Evolutionary conservation across 2,113 vertebrate genomes (phyloP).

Genomic region (Gnathonemus echidnorhynchus): DNA sequence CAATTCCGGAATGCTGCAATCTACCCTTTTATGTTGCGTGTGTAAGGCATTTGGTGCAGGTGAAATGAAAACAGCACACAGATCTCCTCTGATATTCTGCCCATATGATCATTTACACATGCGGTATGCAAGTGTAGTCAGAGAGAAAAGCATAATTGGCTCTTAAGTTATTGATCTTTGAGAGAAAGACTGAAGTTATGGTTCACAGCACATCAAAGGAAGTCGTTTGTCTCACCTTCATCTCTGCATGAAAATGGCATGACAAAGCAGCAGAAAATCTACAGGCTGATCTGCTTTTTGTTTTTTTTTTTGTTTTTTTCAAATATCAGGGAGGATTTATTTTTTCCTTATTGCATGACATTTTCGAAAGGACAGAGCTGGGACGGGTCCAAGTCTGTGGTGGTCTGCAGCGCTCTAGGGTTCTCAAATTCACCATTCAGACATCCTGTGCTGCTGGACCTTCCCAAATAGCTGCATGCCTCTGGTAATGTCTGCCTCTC

Average conservation of each 20-base stretch:
- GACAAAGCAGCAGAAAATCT: not conserved
- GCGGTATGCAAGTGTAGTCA: not conserved
- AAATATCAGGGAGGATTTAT: slow-evolving; percentile 8
- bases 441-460: slow-evolving; percentile 19
- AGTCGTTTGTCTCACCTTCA: not conserved
- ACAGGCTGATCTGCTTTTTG: not conserved
- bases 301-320: not conserved
- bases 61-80: not conserved
- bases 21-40: not conserved
- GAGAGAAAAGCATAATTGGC: slow-evolving; percentile 10
- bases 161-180: slow-evolving; percentile 15
- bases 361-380: not conserved
- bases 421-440: not conserved
- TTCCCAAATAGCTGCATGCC: not conserved
- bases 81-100: not conserved
- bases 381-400: not conserved
- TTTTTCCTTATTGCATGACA: slow-evolving; percentile 1
- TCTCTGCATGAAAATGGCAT: not conserved
- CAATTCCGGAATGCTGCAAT: not conserved
- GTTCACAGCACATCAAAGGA: slow-evolving; percentile 5
- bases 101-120: slow-evolving; percentile 4
- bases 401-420: not conserved
- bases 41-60: not conserved
- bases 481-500: not conserved
- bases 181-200: not conserved